These are phyloP conservation scores for Tapirus terrestris DNA, from an alignment of 2,113 vertebrate species.

Conservation along the genomic window DNA sequence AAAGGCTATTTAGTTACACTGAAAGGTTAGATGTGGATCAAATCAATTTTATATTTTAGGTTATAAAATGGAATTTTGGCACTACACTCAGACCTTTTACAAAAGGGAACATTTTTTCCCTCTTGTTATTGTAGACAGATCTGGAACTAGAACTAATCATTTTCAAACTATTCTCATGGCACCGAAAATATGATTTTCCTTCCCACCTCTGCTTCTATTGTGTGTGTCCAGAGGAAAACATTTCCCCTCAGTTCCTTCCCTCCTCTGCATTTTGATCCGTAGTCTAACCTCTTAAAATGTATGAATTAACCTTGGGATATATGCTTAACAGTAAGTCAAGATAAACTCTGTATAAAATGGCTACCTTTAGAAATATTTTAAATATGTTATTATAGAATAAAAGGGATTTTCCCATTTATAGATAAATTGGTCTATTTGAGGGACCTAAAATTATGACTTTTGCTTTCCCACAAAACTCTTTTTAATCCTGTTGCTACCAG, in stretches of 20 bases:
- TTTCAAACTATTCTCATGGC: not conserved
- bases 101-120: not conserved
- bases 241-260: not conserved
- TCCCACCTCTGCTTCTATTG: not conserved
- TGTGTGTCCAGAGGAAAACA: not conserved
- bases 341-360: constrained; percentile 45
- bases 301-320: constrained; percentile 51
- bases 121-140: not conserved
- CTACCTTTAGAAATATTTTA: constrained; percentile 17
- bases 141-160: not conserved
- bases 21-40: not conserved
- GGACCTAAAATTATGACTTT: constrained; percentile 64
- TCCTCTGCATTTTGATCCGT: not conserved
- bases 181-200: not conserved
- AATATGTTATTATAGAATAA: constrained; percentile 27
- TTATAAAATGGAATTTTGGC: not conserved
- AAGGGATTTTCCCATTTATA: constrained; percentile 54
- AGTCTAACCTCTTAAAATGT: not conserved
- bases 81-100: not conserved
- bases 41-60: not conserved
- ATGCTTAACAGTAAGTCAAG: constrained; percentile 12
- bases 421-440: constrained; percentile 51
- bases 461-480: constrained; percentile 33
- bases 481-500: constrained; percentile 63
- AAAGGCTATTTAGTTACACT: not conserved